These are phyloP conservation scores for Ranitomeya imitator DNA, from an alignment of 2,113 vertebrate species.

Conservation along the genomic window DNA sequence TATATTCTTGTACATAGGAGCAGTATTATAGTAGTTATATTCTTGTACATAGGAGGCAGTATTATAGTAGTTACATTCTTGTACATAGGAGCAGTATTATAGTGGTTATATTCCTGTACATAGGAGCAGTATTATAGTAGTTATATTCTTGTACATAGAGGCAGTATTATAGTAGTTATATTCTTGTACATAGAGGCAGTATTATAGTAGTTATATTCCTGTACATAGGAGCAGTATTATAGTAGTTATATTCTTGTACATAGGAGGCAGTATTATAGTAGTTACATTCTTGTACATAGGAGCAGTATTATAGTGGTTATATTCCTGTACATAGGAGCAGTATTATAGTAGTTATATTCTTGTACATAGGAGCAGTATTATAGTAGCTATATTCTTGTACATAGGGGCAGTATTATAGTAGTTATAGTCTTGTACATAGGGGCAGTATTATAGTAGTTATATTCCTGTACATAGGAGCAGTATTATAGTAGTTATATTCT, in stretches of 20 bases:
- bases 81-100: not conserved
- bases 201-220: conserved; percentile 12
- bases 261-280: not conserved
- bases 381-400: conserved; percentile 6
- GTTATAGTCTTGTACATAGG: not conserved
- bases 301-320: not conserved
- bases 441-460: not conserved
- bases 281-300: not conserved
- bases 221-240: not conserved
- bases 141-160: not conserved
- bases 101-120: conserved; percentile 9
- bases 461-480: too few species aligned
- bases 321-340: too few species aligned
- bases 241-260: not conserved
- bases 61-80: conserved; percentile 6
- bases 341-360: conserved; percentile 6
- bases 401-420: not conserved
- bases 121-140: not conserved
- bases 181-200: not conserved
- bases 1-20: not conserved
- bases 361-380: not conserved
- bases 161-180: not conserved
- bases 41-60: not conserved
- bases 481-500: conserved; percentile 6
- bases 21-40: not conserved